Evolutionary conservation across 2,888 invertebrate species (phyloP).

Genomic region (Ophonus ardosiacus): DNA sequence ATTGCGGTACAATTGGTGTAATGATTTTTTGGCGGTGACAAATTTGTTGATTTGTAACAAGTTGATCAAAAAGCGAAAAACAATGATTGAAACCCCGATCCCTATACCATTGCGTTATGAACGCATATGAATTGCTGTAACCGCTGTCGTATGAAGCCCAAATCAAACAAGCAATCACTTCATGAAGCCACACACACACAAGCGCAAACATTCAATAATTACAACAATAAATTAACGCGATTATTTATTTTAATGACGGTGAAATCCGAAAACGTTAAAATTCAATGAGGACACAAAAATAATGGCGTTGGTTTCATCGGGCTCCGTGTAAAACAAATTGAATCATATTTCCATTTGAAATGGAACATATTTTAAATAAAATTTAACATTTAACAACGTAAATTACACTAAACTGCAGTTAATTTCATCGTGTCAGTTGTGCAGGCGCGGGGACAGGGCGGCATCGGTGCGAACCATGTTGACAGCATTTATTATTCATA

Average conservation of each 20-base stretch:
- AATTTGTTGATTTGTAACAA: slow-evolving; percentile 31
- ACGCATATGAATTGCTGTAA: slow-evolving; percentile 34
- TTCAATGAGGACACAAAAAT: slow-evolving; percentile 62
- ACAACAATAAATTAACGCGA: slow-evolving; percentile 60
- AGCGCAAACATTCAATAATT: slow-evolving; percentile 56
- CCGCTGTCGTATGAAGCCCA: slow-evolving; percentile 37
- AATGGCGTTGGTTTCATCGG: slow-evolving; percentile 53
- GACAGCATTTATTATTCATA: slow-evolving; percentile 64
- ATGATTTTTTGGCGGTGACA: slow-evolving; percentile 25
- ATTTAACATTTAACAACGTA: slow-evolving; percentile 64
- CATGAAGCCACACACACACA: slow-evolving; percentile 16
- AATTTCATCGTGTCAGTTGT: slow-evolving; percentile 60
- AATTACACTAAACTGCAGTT: slow-evolving; percentile 64
- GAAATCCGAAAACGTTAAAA: slow-evolving; percentile 59
- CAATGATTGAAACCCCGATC: slow-evolving; percentile 25
- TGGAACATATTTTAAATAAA: slow-evolving; percentile 64
- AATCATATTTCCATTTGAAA: slow-evolving; percentile 64
- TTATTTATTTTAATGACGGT: slow-evolving; percentile 62
- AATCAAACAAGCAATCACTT: slow-evolving; percentile 45
- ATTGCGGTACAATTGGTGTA: slow-evolving; percentile 8
- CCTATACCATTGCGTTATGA: neutral
- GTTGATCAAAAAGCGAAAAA: slow-evolving; percentile 48
- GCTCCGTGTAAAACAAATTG: slow-evolving; percentile 62
- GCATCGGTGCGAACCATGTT: slow-evolving; percentile 49
- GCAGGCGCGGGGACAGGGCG: slow-evolving; percentile 8